Percentiles rank a stretch among this genome's conserved stretches.
Evolutionary conservation across 2,888 invertebrate species (phyloP).

Genomic region (Agrypnus murinus): DNA sequence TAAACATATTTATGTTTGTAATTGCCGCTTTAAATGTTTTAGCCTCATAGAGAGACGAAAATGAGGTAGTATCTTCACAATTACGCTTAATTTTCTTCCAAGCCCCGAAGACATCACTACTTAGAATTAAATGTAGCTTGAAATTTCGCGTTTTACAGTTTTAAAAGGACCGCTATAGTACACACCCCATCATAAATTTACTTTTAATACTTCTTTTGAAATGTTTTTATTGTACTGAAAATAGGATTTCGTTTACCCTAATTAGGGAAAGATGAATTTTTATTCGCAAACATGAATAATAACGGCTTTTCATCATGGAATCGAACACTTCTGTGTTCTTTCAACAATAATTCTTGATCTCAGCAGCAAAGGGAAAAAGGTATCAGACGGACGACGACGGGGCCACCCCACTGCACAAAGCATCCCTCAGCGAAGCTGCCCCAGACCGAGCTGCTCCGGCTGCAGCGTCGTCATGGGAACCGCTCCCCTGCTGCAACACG

Average conservation of each 20-base stretch:
- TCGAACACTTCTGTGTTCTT: constrained; percentile 4
- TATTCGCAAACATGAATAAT: too few species aligned
- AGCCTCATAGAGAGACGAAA: constrained; percentile 22
- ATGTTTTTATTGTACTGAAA: constrained; percentile 16
- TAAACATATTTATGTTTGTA: constrained; percentile 34
- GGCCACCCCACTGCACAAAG: constrained; percentile 53
- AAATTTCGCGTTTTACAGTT: constrained; percentile 32
- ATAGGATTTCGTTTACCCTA: constrained; percentile 4
- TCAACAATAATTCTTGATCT: constrained; percentile 40
- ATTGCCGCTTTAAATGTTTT: constrained; percentile 37
- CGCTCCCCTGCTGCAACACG: constrained; percentile 65
- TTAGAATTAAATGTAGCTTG: constrained; percentile 41
- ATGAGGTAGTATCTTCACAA: constrained; percentile 42
- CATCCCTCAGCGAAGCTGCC: constrained; percentile 48
- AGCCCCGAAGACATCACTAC: constrained; percentile 38
- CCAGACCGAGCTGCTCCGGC: constrained; percentile 60
- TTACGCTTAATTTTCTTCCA: constrained; percentile 36
- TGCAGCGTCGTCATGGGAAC: constrained; percentile 69
- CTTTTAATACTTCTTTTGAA: constrained; percentile 8
- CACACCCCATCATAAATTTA: constrained; percentile 18
- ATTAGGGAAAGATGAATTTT: background rate
- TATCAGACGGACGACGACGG: constrained; percentile 51
- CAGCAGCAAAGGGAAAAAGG: constrained; percentile 35
- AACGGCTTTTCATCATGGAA: background rate
- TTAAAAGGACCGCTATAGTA: constrained; percentile 20